Conservation (phyloP, 2,797 vertebrate genomes). For the Rhyacichthys aspro region DNA sequence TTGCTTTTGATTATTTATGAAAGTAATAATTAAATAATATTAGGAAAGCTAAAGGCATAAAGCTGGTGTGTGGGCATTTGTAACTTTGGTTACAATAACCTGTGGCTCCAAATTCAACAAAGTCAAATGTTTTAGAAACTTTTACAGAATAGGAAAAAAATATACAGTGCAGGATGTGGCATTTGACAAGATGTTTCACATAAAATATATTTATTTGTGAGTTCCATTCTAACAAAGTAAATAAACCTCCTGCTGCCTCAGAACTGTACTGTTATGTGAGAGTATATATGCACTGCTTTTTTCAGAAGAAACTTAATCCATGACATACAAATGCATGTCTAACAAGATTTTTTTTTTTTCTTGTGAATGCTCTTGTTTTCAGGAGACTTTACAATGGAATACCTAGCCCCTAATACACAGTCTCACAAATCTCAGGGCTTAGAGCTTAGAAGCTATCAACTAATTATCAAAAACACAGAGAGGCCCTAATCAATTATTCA, state of each 20-base stretch:
- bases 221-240: no score
- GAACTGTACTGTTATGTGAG: no score
- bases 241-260: no score
- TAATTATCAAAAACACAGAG: constrained; percentile 91
- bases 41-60: not conserved
- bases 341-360: constrained; percentile 47
- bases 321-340: constrained; percentile 41
- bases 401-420: constrained; percentile 44
- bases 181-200: no score
- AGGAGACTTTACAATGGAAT: constrained; percentile 52
- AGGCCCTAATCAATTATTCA: constrained; percentile 96
- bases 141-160: no score
- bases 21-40: not conserved
- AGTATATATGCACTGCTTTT: constrained; percentile 29
- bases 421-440: constrained; percentile 82
- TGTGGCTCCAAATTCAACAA: no score
- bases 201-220: no score
- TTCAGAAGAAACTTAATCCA: constrained; percentile 64
- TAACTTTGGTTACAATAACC: no score
- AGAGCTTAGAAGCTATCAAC: constrained; percentile 87
- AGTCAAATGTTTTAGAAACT: no score
- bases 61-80: no score
- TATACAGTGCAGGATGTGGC: no score
- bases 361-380: constrained; percentile 61
- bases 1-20: constrained; percentile 9